Evolutionary conservation across 2,888 invertebrate genomes (phyloP).

Genomic region (Fissipunctia ypsillon): DNA sequence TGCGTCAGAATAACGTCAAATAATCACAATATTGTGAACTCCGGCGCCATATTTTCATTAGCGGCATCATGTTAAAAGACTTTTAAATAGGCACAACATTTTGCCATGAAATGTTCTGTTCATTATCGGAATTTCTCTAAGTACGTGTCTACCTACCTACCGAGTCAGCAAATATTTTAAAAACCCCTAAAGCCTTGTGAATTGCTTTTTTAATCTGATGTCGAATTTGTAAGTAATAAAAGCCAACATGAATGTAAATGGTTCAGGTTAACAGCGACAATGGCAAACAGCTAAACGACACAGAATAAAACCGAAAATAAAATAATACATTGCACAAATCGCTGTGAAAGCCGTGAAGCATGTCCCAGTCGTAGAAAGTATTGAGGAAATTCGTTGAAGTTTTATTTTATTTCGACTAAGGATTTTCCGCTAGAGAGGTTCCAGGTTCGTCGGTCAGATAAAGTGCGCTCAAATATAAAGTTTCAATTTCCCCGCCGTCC

Average conservation of each 20-base stretch:
- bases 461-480: slow-evolving; percentile 89
- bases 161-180: slow-evolving; percentile 32
- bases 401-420: slow-evolving; percentile 84
- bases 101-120: slow-evolving; percentile 45
- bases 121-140: slow-evolving; percentile 31
- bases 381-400: slow-evolving; percentile 79
- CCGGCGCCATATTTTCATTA: slow-evolving; percentile 59
- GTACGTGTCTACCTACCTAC: slow-evolving; percentile 10
- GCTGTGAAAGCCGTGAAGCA: slow-evolving; percentile 73
- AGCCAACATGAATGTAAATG: slow-evolving; percentile 48
- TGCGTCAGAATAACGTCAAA: slow-evolving; percentile 62
- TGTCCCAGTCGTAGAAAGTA: slow-evolving; percentile 76
- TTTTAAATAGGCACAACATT: slow-evolving; percentile 47
- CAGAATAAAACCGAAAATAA: slow-evolving; percentile 66
- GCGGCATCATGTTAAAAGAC: slow-evolving; percentile 50
- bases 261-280: slow-evolving; percentile 44
- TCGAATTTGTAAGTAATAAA: slow-evolving; percentile 55
- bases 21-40: slow-evolving; percentile 64
- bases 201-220: slow-evolving; percentile 58
- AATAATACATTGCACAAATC: slow-evolving; percentile 75
- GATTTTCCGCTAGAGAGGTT: slow-evolving; percentile 82
- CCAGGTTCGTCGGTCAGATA: slow-evolving; percentile 84
- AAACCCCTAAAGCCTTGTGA: slow-evolving; percentile 42
- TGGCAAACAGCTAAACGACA: slow-evolving; percentile 43
- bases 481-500: slow-evolving; percentile 86